Evolutionary conservation across 2,797 vertebrate genomes (phyloP), one percentile per base, ranked within the genome.

Genomic region (Lophotriccus pileatus): DNA sequence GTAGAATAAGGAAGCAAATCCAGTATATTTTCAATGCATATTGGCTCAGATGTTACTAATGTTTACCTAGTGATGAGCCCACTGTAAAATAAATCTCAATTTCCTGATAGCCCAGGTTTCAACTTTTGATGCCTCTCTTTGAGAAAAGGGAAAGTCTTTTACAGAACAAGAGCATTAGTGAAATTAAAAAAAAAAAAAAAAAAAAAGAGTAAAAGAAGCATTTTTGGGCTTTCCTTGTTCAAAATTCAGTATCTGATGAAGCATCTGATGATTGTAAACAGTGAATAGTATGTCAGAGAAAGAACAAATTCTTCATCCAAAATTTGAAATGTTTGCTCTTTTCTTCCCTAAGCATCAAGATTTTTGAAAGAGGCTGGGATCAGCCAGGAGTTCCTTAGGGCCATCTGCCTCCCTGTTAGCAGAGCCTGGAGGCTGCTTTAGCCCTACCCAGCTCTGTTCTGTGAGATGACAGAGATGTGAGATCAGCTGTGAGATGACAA

Each of bases 151-250:
- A 41, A 85, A 62, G 3, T 56, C 19, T 93, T 69, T 55, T 73
- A 43, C 8, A n/a, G 21, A 78, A 44, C 4, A 70, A 76, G 12
- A 86, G 2, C 5, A 43, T 43, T 49, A 86, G 8, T 10, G 3
- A 64, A 84, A 82, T 55, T n/a, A 59, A 27, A 28, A 23, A 36
- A 43, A 15, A 37, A 17, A 30, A 59, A 18, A 28, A 32, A 39
- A 14, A 36, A 30, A 4, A 6, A 2, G n/a, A 25, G 12, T 5
- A 37, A 39, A 12, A 7, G 7, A 50, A 9, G 6, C 0, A 9
- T 19, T 63, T 90, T 70, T 4, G 4, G 4, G 5, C 23, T 80
- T 80, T 66, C 11, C 6, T n/a, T 60, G 20, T 53, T 22, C 7
- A 80, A 87, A 87, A 56, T 41, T 87, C 64, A 46, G 49, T n/a